Percentiles rank a stretch among this genome's conserved stretches.
Conservation (phyloP, 2,888 invertebrate species). For the Hypomecis punctinalis region DNA sequence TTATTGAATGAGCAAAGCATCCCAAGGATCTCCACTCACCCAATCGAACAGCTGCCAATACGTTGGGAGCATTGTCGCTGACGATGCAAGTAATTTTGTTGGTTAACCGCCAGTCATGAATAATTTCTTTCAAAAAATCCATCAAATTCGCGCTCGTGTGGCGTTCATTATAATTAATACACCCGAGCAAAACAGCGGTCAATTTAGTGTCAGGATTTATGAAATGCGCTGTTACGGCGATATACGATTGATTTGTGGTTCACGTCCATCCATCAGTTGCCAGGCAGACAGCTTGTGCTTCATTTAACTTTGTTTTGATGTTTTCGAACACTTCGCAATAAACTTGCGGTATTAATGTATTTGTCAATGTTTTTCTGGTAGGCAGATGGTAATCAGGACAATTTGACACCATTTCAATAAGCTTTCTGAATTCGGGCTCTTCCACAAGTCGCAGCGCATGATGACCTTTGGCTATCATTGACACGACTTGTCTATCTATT, state of each 20-base stretch:
- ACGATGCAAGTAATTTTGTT: slow-evolving; percentile 3
- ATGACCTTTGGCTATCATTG: slow-evolving; percentile 1
- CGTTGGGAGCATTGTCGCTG: slow-evolving; percentile 5
- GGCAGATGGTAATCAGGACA: neutral
- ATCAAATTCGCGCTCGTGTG: slow-evolving; percentile 2
- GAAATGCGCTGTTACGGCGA: neutral
- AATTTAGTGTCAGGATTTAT: neutral
- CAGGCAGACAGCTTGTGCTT: neutral
- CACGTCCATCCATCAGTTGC: neutral
- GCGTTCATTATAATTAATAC: neutral
- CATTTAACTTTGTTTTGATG: neutral
- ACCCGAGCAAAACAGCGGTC: neutral
- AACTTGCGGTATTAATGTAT: neutral
- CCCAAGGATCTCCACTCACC: neutral
- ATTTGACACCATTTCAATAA: neutral
- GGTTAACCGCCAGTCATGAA: neutral
- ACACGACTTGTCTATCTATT: neutral
- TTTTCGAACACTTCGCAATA: neutral
- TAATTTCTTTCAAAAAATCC: neutral
- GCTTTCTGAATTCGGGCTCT: neutral
- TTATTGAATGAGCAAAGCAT: neutral
- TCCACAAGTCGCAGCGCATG: neutral
- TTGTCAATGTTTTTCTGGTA: neutral
- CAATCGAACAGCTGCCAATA: slow-evolving; percentile 2
- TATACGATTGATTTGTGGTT: neutral